A percentile compares a stretch with the other conserved stretches of the same genome.
These are phyloP conservation scores for Microtus californicus DNA, from an alignment of 2,797 vertebrate genomes.

Conservation along the genomic window DNA sequence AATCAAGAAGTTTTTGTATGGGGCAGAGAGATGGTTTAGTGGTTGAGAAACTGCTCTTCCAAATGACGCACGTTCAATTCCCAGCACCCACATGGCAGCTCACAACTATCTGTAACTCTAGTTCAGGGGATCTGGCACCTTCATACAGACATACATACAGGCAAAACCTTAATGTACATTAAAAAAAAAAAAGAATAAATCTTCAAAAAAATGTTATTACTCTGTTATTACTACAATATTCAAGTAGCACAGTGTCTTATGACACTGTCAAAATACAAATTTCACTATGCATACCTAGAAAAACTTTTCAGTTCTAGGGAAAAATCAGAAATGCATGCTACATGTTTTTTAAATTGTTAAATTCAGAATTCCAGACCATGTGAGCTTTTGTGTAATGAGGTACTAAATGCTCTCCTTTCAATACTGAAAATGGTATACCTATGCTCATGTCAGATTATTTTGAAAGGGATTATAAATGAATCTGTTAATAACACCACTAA, in stretches of 20 bases:
- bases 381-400: constrained; percentile 38
- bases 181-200: background rate
- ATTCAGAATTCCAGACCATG: constrained; percentile 43
- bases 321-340: constrained; percentile 27
- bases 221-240: constrained; percentile 27
- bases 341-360: constrained; percentile 17
- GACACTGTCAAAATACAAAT: constrained; percentile 29
- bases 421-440: background rate
- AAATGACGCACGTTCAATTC: background rate
- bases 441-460: constrained; percentile 22
- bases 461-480: constrained; percentile 29
- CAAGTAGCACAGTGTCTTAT: background rate
- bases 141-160: background rate
- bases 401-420: background rate
- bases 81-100: background rate
- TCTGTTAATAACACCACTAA: constrained; percentile 41
- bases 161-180: background rate
- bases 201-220: background rate
- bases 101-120: background rate
- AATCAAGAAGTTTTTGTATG: constrained; percentile 18
- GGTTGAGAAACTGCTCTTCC: background rate
- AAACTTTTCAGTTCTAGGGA: background rate
- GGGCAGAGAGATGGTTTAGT: background rate
- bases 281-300: background rate
- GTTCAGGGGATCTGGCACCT: background rate